phyloP scores from a whole-genome alignment of 2,113 vertebrate genomes.

The Cisticola juncidis region DNA sequence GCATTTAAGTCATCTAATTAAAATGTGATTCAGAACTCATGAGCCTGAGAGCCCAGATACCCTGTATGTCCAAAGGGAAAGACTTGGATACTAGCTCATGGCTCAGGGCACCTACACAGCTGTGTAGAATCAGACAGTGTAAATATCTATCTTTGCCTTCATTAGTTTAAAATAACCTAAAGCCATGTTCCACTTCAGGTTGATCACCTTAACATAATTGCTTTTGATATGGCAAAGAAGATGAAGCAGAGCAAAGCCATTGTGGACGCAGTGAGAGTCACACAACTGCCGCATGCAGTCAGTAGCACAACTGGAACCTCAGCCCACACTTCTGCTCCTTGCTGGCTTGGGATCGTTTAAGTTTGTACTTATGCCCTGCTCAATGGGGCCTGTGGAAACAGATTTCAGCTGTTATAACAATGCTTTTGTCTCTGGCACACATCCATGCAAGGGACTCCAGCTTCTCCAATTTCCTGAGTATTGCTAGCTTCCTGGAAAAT shows the following conservation, averaged over 20 bases:
- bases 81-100: neutral
- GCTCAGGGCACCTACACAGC: neutral
- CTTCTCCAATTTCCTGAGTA: neutral
- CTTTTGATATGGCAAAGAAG: neutral
- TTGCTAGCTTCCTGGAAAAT: neutral
- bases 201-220: neutral
- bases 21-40: neutral
- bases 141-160: neutral
- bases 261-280: neutral
- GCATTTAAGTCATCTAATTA: constrained; percentile 25
- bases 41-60: neutral
- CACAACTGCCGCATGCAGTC: neutral
- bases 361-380: neutral
- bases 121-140: neutral
- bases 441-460: neutral
- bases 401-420: constrained; percentile 35
- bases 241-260: neutral
- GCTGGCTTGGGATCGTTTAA: neutral
- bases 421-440: neutral
- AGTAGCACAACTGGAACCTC: neutral
- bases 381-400: neutral
- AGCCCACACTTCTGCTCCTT: neutral
- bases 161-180: neutral
- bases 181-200: neutral
- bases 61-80: neutral